Evolutionary conservation across 2,888 invertebrate genomes (phyloP), one percentile per base, ranked within the genome.

Genomic region (Proisotoma minuta): DNA sequence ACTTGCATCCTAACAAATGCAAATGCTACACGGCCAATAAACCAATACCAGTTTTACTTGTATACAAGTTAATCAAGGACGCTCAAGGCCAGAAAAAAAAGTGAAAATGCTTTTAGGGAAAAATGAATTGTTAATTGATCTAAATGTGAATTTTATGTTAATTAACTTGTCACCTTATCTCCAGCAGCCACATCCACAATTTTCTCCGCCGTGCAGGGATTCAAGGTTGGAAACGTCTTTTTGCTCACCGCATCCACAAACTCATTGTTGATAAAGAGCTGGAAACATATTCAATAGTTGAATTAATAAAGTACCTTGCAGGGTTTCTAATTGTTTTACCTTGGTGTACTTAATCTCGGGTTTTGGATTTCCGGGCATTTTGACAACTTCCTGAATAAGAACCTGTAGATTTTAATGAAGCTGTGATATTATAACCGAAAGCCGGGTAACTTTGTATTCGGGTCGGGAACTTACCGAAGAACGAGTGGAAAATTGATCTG

Each of bases 181-280:
- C 85, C 95, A 80, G 92, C 93, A 57, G 90, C 84, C 51, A 95
- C 85, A 75, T 89, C 82, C 12, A 80, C 78, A 73, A 95, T 89
- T 72, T 85, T 84, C 74, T 85, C 80, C 66, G 86, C 91, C 74
- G 85, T 89, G 23, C 87, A 81, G 53, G 96, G 95, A 78, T 96
- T 94, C 73, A 89, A 77, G 3, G 90, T 89, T 23, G 87, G 80
- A 79, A 95, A 98, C 2, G 86, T 91, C 78, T 91, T 92, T 58
- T 89, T 89, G 76, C 87, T 89, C 24, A 82, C 84, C 0, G 95
- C 83, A 76, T 93, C 86, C 29, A 80, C 79, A 75, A 78, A 84
- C 69, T 83, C 82, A 75, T 84, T 84, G 78, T 83, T 82, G 76
- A 84, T 83, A 76, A 84, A 84, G 22, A 84, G 75, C 77, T 78